These are phyloP conservation scores for Mesoligia furuncula DNA, from an alignment of 2,888 invertebrate species.

Conservation along the genomic window DNA sequence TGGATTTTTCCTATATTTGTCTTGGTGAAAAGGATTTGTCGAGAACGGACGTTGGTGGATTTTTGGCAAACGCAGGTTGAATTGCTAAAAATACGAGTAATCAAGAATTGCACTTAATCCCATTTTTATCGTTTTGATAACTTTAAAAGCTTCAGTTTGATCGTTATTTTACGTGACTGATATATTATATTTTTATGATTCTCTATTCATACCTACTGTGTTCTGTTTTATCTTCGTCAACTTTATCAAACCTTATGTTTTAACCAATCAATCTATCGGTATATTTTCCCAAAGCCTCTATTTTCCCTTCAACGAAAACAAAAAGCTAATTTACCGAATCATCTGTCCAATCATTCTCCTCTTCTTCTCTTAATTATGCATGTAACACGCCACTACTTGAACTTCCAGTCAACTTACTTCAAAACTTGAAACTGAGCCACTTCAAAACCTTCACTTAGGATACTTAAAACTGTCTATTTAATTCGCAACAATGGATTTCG, in stretches of 20 bases:
- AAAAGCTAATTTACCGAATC: not conserved
- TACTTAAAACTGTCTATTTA: slow-evolving; percentile 62
- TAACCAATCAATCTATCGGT: not conserved
- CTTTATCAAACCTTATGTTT: not conserved
- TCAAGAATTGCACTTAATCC: slow-evolving; percentile 24
- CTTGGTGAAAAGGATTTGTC: slow-evolving; percentile 65
- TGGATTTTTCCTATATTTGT: slow-evolving; percentile 63
- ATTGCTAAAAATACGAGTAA: slow-evolving; percentile 45
- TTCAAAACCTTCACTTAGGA: slow-evolving; percentile 46
- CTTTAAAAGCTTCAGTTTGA: not conserved
- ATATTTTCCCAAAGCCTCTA: not conserved
- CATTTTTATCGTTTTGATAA: slow-evolving; percentile 21
- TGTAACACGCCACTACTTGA: not conserved
- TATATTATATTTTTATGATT: not conserved
- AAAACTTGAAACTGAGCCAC: slow-evolving; percentile 25
- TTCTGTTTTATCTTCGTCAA: not conserved
- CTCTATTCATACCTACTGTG: not conserved
- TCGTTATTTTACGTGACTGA: not conserved
- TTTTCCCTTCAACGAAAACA: not conserved
- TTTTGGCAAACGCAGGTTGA: slow-evolving; percentile 51
- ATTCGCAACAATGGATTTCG: slow-evolving; percentile 65
- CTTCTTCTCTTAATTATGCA: slow-evolving; percentile 3
- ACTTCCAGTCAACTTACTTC: slow-evolving; percentile 7
- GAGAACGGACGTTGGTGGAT: slow-evolving; percentile 38
- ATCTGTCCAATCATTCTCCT: not conserved